A percentile compares a stretch with the other conserved stretches of the same genome.
phyloP scores from a whole-genome alignment of 2,797 vertebrate species.

The Syngnathus acus region DNA sequence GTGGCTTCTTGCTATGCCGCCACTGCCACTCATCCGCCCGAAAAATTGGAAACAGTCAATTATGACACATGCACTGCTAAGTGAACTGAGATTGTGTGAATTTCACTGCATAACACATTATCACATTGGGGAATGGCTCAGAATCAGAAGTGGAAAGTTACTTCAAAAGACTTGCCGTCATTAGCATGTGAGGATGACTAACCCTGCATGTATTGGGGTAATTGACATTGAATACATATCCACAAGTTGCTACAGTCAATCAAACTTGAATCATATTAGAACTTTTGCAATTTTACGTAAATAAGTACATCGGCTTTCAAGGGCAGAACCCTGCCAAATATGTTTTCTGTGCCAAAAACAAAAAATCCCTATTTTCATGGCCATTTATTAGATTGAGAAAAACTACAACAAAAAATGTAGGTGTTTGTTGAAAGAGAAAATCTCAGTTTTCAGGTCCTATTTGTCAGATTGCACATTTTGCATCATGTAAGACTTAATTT shows the following conservation, averaged over 20 bases:
- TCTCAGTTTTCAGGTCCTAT: no score
- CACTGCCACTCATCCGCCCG: slow-evolving; percentile 62
- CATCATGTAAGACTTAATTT: no score
- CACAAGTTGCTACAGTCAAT: slow-evolving; percentile 30
- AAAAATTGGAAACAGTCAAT: slow-evolving; percentile 62
- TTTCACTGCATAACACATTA: slow-evolving; percentile 72
- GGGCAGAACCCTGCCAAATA: not conserved
- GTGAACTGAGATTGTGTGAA: slow-evolving; percentile 67
- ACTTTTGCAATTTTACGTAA: not conserved
- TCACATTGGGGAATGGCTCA: slow-evolving; percentile 55
- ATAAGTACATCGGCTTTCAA: not conserved
- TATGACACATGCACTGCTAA: slow-evolving; percentile 71
- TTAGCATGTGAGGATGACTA: slow-evolving; percentile 41
- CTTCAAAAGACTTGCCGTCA: slow-evolving; percentile 42
- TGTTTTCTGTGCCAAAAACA: not conserved
- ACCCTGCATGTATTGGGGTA: slow-evolving; percentile 47
- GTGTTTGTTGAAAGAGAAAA: no score
- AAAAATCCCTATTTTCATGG: not conserved
- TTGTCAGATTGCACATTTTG: no score
- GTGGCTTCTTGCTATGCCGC: slow-evolving; percentile 45
- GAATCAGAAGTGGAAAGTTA: slow-evolving; percentile 39
- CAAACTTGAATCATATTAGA: slow-evolving; percentile 11
- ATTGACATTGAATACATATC: slow-evolving; percentile 61
- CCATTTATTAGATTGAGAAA: not conserved
- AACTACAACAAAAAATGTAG: no score